Evolutionary conservation across 1,140 invertebrate species (phyloP).

Genomic region (Branchinecta lynchi): DNA sequence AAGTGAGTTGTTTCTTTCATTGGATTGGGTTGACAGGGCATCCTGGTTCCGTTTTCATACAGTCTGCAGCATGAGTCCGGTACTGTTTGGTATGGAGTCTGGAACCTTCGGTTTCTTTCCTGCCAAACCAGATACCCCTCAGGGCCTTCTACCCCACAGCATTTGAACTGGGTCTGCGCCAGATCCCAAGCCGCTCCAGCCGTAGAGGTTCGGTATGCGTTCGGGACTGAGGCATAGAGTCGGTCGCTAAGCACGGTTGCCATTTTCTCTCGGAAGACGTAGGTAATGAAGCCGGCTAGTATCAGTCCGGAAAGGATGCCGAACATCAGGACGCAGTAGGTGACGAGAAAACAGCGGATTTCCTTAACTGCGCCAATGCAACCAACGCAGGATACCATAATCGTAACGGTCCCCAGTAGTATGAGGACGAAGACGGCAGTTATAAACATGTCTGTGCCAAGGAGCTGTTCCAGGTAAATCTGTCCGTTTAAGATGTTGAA

Average conservation of each 20-base stretch:
- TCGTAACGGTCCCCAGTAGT: constrained; percentile 54
- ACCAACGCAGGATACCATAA: constrained; percentile 63
- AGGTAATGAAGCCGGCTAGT: constrained; percentile 70
- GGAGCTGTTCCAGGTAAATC: constrained; percentile 58
- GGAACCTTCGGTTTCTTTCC: constrained; percentile 26
- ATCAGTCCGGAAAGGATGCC: constrained; percentile 71
- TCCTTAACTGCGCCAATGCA: constrained; percentile 71
- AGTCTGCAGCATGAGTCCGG: constrained; percentile 59
- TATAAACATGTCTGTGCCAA: constrained; percentile 67
- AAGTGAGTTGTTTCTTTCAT: constrained; percentile 15
- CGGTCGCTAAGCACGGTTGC: constrained; percentile 29
- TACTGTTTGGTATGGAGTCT: constrained; percentile 37
- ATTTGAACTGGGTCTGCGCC: constrained; percentile 57
- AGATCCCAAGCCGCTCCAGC: constrained; percentile 65
- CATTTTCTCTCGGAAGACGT: constrained; percentile 67
- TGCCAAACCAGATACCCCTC: constrained; percentile 51
- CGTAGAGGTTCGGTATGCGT: constrained; percentile 56
- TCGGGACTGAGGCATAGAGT: constrained; percentile 34
- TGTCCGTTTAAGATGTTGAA: constrained; percentile 29
- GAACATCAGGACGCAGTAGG: constrained; percentile 72
- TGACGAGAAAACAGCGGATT: constrained; percentile 72
- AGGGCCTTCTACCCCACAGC: constrained; percentile 52
- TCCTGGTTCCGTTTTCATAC: too few relatives aligned
- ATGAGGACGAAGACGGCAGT: constrained; percentile 65
- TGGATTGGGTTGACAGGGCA: neutral